Percentiles rank a stretch among this genome's conserved stretches.
phyloP scores from a whole-genome alignment of 2,113 vertebrate species.

The Brienomyrus longianalis region DNA sequence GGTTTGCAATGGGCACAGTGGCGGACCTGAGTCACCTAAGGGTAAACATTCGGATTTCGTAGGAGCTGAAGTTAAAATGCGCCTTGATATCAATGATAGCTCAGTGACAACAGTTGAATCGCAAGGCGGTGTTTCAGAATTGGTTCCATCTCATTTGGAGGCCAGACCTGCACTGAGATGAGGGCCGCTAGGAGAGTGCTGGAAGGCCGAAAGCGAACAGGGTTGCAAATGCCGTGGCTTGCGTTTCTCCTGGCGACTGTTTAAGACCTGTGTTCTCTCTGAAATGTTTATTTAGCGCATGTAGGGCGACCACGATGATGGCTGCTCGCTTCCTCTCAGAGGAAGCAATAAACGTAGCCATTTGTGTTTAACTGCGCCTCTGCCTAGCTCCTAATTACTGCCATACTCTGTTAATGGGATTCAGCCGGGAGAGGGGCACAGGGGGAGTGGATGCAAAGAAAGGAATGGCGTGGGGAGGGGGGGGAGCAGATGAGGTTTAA shows the following conservation, averaged over 20 bases:
- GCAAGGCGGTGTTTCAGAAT: neutral
- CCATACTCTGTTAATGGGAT: constrained; percentile 53
- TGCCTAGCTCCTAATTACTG: constrained; percentile 63
- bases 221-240: constrained; percentile 26
- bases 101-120: neutral
- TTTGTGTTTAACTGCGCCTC: constrained; percentile 64
- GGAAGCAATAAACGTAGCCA: constrained; percentile 81
- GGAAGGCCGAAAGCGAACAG: constrained; percentile 12
- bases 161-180: neutral
- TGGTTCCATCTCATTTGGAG: neutral
- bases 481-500: neutral
- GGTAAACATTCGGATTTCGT: neutral
- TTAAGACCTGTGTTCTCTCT: constrained; percentile 32
- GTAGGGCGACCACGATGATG: constrained; percentile 57
- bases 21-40: neutral
- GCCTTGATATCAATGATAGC: neutral
- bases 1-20: neutral
- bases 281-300: constrained; percentile 68
- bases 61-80: neutral
- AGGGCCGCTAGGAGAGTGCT: neutral
- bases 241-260: constrained; percentile 21
- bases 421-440: constrained; percentile 25
- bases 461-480: neutral
- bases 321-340: constrained; percentile 77
- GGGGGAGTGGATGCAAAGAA: constrained; percentile 1